Evolutionary conservation across 2,113 vertebrate species (phyloP).

Genomic region (Psittacula cyanocephala): DNA sequence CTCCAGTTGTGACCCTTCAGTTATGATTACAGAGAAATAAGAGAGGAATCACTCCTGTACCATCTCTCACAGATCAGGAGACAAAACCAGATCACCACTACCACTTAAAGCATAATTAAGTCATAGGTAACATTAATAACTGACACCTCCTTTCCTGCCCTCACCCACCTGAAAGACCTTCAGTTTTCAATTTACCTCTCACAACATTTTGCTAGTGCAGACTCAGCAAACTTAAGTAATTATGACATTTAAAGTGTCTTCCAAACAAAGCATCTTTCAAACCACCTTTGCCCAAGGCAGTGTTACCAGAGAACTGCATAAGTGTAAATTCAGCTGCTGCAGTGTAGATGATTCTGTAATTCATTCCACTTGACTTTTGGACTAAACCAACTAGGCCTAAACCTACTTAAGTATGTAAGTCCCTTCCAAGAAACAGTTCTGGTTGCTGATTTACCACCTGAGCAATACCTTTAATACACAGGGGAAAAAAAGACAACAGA

Average conservation of each 20-base stretch:
- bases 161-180: not conserved
- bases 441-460: not conserved
- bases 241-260: not conserved
- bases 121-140: not conserved
- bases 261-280: not conserved
- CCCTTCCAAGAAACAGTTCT: not conserved
- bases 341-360: not conserved
- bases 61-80: not conserved
- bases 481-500: not conserved
- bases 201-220: not conserved
- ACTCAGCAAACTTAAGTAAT: not conserved
- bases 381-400: not conserved
- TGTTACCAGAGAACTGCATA: not conserved
- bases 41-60: not conserved
- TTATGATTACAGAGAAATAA: not conserved
- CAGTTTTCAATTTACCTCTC: not conserved
- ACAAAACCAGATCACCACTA: not conserved
- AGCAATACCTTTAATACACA: not conserved
- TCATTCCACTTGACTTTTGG: not conserved
- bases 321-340: not conserved
- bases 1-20: rapidly evolving
- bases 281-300: not conserved
- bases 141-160: not conserved
- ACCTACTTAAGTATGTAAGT: not conserved
- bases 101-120: not conserved